Percentiles rank a stretch among this genome's conserved stretches.
phyloP scores from a whole-genome alignment of 1,140 invertebrate genomes.

The Lasioglossum albipes region DNA sequence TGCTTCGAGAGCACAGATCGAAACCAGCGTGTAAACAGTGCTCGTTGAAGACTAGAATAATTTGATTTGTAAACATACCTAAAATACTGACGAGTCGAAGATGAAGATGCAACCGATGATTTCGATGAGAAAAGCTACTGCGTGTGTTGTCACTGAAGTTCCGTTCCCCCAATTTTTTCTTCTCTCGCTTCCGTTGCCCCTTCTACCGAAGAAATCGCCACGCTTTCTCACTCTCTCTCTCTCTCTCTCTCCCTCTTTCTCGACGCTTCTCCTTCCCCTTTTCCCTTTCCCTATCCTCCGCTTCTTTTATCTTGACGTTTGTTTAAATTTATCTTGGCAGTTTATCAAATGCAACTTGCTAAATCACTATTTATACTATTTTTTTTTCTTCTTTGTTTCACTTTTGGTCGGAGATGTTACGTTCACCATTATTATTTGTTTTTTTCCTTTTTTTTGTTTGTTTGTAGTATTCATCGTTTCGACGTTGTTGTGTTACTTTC shows the following conservation, averaged over 20 bases:
- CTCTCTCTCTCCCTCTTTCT: neutral
- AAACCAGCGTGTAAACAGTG: slow-evolving; percentile 61
- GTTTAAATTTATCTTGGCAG: slow-evolving; percentile 71
- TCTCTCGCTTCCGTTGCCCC: neutral
- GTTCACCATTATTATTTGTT: slow-evolving; percentile 44
- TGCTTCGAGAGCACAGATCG: slow-evolving; percentile 59
- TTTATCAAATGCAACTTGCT: slow-evolving; percentile 77
- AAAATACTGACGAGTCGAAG: slow-evolving; percentile 78
- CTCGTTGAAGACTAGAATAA: slow-evolving; percentile 77
- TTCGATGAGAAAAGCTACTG: slow-evolving; percentile 69
- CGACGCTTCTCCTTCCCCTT: no score
- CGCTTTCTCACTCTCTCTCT: neutral
- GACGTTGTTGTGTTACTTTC: slow-evolving; percentile 64
- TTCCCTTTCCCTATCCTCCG: no score
- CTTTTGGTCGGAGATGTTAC: slow-evolving; percentile 69
- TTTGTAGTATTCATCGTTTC: slow-evolving; percentile 49
- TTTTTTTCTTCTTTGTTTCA: slow-evolving; percentile 30
- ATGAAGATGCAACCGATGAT: slow-evolving; percentile 67
- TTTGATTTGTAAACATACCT: slow-evolving; percentile 78
- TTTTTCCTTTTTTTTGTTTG: no score
- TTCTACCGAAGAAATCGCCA: slow-evolving; percentile 4
- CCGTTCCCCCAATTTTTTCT: slow-evolving; percentile 43
- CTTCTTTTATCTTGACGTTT: slow-evolving; percentile 67
- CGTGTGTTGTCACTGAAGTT: slow-evolving; percentile 50
- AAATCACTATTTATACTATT: slow-evolving; percentile 72